These are phyloP conservation scores for Perodicticus potto DNA, from an alignment of 2,797 vertebrate species.

Conservation along the genomic window DNA sequence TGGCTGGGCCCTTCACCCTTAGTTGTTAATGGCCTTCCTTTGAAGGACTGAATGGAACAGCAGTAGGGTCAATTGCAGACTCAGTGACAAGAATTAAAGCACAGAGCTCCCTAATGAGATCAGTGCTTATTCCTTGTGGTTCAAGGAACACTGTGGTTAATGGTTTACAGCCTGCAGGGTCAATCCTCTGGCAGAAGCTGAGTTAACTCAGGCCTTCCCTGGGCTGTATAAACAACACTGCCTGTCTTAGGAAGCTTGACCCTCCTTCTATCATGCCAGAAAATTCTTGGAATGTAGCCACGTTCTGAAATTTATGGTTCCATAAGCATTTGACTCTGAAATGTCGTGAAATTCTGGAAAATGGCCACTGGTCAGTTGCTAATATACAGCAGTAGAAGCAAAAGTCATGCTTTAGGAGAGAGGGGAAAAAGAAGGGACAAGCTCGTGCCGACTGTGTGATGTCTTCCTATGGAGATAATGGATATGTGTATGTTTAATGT, in stretches of 20 bases:
- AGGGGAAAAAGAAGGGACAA: neutral
- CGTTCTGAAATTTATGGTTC: constrained; percentile 58
- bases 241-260: constrained; percentile 21
- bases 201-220: constrained; percentile 67
- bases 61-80: constrained; percentile 75
- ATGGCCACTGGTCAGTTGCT: constrained; percentile 19
- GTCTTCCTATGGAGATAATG: neutral
- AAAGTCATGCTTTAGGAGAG: constrained; percentile 46
- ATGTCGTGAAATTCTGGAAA: constrained; percentile 51
- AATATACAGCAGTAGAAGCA: neutral
- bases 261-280: constrained; percentile 49
- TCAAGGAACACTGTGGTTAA: constrained; percentile 64
- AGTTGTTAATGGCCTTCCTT: constrained; percentile 73
- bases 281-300: constrained; percentile 36
- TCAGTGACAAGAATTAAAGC: constrained; percentile 65
- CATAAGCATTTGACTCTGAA: constrained; percentile 56
- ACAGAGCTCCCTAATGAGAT: constrained; percentile 58
- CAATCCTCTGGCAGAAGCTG: constrained; percentile 53
- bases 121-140: constrained; percentile 55
- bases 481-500: neutral
- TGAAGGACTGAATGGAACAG: constrained; percentile 62
- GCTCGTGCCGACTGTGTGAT: neutral
- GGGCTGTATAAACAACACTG: constrained; percentile 14
- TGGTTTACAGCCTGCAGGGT: constrained; percentile 62
- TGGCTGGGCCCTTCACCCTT: constrained; percentile 62